These are phyloP conservation scores for Plodia interpunctella DNA, from an alignment of 1,140 invertebrate genomes.

Conservation along the genomic window DNA sequence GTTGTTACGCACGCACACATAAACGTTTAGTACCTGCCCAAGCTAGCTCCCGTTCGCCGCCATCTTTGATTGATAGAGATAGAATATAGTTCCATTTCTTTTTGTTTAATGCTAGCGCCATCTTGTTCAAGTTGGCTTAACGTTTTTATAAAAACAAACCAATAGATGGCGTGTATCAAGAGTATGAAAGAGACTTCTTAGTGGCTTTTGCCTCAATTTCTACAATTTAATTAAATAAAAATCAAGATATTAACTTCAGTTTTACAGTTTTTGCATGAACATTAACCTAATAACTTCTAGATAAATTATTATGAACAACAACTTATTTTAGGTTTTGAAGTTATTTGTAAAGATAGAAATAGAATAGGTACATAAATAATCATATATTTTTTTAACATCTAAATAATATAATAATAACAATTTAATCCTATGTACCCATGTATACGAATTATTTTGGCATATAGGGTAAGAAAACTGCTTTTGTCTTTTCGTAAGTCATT, in stretches of 20 bases:
- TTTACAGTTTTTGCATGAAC: no score
- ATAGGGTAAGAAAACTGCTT: background rate
- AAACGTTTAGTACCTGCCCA: slow-evolving; percentile 58
- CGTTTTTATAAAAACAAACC: background rate
- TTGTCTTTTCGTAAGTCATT: background rate
- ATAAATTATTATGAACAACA: no score
- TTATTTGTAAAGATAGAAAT: no score
- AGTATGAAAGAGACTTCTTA: background rate
- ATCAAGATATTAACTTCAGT: no score
- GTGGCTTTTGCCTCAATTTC: no score
- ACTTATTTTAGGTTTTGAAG: no score
- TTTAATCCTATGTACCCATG: no score
- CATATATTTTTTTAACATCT: no score
- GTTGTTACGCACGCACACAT: slow-evolving; percentile 64
- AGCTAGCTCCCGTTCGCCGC: slow-evolving; percentile 66
- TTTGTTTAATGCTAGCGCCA: slow-evolving; percentile 33
- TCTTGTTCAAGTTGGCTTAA: slow-evolving; percentile 29
- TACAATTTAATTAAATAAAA: no score
- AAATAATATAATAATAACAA: no score
- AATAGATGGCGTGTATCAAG: slow-evolving; percentile 22
- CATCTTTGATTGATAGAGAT: slow-evolving; percentile 66
- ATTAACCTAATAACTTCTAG: no score
- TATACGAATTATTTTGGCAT: no score
- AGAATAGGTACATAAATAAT: background rate
- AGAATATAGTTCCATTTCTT: slow-evolving; percentile 38